Base-by-base conservation (phyloP, 35 echinoderm and acorn worm species). In the Diadema setosum region DNA sequence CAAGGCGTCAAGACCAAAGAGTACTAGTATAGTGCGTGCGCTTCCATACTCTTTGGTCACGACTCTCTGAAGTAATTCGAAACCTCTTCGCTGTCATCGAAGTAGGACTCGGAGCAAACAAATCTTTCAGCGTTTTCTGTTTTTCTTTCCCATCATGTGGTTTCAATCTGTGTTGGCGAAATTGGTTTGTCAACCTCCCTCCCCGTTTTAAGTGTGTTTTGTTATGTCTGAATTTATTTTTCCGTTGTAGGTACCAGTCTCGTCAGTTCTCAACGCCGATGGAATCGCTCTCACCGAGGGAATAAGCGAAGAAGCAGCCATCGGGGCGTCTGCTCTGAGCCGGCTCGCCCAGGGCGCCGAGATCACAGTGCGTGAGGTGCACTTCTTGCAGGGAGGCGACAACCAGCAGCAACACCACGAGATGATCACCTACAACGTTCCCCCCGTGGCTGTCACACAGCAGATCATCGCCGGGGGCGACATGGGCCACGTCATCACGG, bases 291-390 rank as follows among this genome's bases (percentile, higher is more conserved):
- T 90, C 15, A 49, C 81, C 17, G 55, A 83, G 29, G 59, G 58
- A n/a, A 78, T 63, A 43, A 83, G 45, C 34, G 78, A 90, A 32
- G 76, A 61, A 31, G 57, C 59, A 6, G 59, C 52, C 16, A 59
- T 81, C n/a, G 81, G 58, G 8, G 64, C 80, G 17, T 90, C 88
- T 35, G 80, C 88, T 20, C 81, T 90, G 58, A 90, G 81, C 56
- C 70, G 81, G 35, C 80, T 90, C 9, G 80, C 88, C 1, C 73
- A 78, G 44, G 73, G 35, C 26, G 73, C 35, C 20, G 73, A 78
- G 36, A 44, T 78, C 35, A 42, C 73, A 5, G 73, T 78, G n/a
- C 73, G 73, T 7, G 73, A 78, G 73, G 40, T 78, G 39, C 73
- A 78, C 25, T 44, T 78, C 73, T 42, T 78, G n/a, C 73, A 78